phyloP scores from a whole-genome alignment of 1,140 invertebrate genomes.

The Onthophagus taurus region DNA sequence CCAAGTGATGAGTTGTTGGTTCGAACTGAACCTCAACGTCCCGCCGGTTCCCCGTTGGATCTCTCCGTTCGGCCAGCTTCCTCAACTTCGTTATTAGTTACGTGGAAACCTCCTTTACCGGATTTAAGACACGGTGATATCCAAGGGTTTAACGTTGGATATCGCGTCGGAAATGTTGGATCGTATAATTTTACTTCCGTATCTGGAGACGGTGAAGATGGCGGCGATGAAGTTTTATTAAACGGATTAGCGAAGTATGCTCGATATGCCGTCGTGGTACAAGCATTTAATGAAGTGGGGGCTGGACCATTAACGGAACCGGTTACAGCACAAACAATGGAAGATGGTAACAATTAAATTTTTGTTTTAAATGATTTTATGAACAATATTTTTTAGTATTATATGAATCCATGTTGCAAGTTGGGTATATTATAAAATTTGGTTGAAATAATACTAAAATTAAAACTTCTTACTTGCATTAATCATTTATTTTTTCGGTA shows the following conservation, averaged over 20 bases:
- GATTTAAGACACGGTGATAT: constrained; percentile 65
- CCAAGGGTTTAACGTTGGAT: constrained; percentile 41
- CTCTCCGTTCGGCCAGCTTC: constrained; percentile 57
- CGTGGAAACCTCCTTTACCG: constrained; percentile 60
- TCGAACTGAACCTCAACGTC: constrained; percentile 66
- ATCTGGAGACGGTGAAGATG: constrained; percentile 58
- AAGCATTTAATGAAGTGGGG: constrained; percentile 80
- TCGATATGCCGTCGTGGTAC: constrained; percentile 68
- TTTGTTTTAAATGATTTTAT: no score
- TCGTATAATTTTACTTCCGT: constrained; percentile 60
- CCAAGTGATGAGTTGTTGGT: constrained; percentile 60
- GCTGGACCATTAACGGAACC: constrained; percentile 69
- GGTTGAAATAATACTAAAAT: no score
- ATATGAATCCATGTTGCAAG: no score
- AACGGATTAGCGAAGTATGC: constrained; percentile 65
- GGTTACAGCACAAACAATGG: constrained; percentile 64
- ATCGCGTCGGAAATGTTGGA: constrained; percentile 36
- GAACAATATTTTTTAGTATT: no score
- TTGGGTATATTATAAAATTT: no score
- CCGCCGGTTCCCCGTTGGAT: constrained; percentile 62
- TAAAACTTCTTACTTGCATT: no score
- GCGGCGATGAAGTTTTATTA: constrained; percentile 52
- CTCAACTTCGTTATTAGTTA: constrained; percentile 66
- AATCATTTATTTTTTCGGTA: no score
- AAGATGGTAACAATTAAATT: constrained; percentile 62